These are phyloP conservation scores for Pandion haliaetus DNA, from an alignment of 2,113 vertebrate species.

Conservation along the genomic window DNA sequence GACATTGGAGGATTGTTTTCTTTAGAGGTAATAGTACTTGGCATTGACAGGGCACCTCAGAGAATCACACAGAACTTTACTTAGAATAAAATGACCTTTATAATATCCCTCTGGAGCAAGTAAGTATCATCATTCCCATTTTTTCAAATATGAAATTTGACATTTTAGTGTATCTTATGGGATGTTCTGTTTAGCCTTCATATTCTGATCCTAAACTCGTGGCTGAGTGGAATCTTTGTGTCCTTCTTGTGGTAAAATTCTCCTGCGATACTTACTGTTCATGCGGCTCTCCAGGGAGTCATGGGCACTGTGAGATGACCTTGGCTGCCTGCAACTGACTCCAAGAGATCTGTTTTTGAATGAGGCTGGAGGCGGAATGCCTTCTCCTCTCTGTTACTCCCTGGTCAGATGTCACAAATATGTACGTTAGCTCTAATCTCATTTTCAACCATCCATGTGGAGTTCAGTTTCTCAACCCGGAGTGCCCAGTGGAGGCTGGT, in stretches of 20 bases:
- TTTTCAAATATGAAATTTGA: not conserved
- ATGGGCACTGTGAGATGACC: accelerated
- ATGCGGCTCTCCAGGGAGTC: not conserved
- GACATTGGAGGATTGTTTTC: not conserved
- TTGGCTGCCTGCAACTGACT: not conserved
- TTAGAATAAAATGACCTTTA: not conserved
- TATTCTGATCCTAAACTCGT: not conserved
- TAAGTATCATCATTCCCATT: not conserved
- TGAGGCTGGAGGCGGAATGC: not conserved
- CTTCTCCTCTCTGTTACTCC: not conserved
- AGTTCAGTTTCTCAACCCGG: not conserved
- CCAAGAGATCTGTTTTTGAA: not conserved
- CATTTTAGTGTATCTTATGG: not conserved
- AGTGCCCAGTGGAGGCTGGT: not conserved
- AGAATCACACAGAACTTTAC: not conserved
- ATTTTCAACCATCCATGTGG: accelerated
- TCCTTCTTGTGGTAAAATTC: not conserved
- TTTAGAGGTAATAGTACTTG: not conserved
- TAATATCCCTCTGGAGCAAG: not conserved
- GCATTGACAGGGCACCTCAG: not conserved
- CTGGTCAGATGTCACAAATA: not conserved
- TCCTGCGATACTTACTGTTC: not conserved
- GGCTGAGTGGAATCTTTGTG: not conserved
- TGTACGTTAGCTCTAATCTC: not conserved
- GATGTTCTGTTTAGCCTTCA: not conserved